phyloP scores from a whole-genome alignment of 2,797 vertebrate genomes.

The Hypotaenidia okinawae region DNA sequence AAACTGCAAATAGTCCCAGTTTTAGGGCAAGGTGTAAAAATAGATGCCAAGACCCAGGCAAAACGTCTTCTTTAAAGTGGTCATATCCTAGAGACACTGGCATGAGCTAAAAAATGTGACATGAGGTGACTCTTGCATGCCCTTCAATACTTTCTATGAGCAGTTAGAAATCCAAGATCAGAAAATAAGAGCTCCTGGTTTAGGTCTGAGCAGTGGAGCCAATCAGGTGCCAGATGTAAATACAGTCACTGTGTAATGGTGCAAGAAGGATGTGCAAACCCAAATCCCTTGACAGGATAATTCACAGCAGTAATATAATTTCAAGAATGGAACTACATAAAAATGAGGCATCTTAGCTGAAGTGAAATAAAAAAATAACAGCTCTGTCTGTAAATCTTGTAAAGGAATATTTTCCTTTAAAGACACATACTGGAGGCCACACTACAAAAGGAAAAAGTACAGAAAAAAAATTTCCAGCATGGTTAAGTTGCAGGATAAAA shows the following conservation, averaged over 20 bases:
- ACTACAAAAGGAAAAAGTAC: background rate
- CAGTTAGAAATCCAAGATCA: background rate
- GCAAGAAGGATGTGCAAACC: background rate
- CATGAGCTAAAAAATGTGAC: background rate
- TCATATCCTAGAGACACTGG: background rate
- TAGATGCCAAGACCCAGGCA: background rate
- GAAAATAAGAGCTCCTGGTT: background rate
- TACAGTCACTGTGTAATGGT: background rate
- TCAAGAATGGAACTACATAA: conserved; percentile 2
- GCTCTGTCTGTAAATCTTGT: background rate
- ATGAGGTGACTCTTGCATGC: background rate
- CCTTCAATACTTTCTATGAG: background rate
- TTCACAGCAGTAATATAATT: conserved; percentile 16
- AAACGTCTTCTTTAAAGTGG: background rate
- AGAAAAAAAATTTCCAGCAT: background rate
- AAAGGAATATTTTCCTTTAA: background rate
- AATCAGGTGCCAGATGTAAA: background rate
- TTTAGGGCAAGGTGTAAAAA: background rate
- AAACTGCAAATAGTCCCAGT: background rate
- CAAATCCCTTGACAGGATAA: background rate
- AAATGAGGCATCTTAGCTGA: conserved; percentile 12
- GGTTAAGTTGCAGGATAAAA: background rate
- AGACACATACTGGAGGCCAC: background rate
- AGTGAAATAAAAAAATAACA: conserved; percentile 6
- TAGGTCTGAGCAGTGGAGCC: background rate